Evolutionary conservation across 2,113 vertebrate species (phyloP), one percentile per base, ranked within the genome.

Genomic region (Blennius ocellaris): DNA sequence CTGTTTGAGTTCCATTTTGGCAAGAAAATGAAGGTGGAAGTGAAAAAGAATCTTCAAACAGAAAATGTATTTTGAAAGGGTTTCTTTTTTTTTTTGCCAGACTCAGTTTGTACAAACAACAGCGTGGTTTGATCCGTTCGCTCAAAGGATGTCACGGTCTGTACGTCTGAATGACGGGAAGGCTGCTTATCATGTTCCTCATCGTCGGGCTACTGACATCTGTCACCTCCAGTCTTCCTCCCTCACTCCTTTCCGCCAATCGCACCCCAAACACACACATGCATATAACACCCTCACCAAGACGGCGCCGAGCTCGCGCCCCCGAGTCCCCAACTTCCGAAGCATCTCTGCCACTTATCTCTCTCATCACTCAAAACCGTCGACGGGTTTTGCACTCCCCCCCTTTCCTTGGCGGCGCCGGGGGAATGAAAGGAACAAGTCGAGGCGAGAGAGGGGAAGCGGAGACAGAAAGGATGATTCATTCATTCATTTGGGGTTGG

Each of bases 301-400:
- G 78, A 71, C 84, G 62, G 69, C 57, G 62, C 39, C 76, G 65
- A 63, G 55, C 81, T 7, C 12, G 54, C 48, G 12, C 53, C 1
- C 17, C 21, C 21, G 21, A 86, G 81, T 89, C 80, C 79, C 77
- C 80, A 63, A 30, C 87, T 86, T 92, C 85, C 78, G 75, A 87
- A 87, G 81, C 91, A 90, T 92, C 91, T 80, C 83, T 67, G 80
- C 81, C 89, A 87, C 90, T 92, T 92, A 90, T 83, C 90, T 80
- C 85, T 80, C 83, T 92, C 91, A 92, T 92, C 90, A 87, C 86
- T 92, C 91, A 92, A 30, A 82, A 81, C 60, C 9, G 83, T 78
- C 80, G 71, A 36, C 74, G 50, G 76, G 53, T 30, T 30, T 30
- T 70, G 82, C 86, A 58, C 73, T 82, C 74, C 72, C 78, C 68